Evolutionary conservation across 1,140 invertebrate species (phyloP), one percentile per base, ranked within the genome.

Genomic region (Aphaenogaster ashmeadi): DNA sequence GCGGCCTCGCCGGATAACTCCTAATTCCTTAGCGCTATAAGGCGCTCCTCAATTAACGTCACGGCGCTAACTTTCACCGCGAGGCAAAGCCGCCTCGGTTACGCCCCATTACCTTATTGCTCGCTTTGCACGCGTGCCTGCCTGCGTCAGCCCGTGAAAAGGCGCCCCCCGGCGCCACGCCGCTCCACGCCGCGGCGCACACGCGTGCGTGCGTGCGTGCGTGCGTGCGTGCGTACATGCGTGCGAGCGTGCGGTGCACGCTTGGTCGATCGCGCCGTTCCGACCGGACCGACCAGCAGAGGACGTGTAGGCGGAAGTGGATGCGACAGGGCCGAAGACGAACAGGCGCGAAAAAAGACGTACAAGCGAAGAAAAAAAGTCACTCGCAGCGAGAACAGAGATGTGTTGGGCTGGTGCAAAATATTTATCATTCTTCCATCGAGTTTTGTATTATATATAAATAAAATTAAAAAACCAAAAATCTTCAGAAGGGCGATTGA

Each of bases 21-120:
- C 89, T 91, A 91, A 91, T 91, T 90, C 81, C 87, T 77, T 54
- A 69, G 80, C 52, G 87, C 89, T 90, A 84, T 36, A 79, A 90
- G 90, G 89, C 83, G 87, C 89, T 91, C 89, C 90, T 90, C 87
- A 91, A 91, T 91, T 91, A 91, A 91, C 90, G 83, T 90, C 83
- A 90, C 67, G 89, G 89, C 83, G 90, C 78, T 91, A 91, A 91
- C 90, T 91, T 91, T 91, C 90, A 91, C 90, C 89, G 90, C 89
- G 84, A 90, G 90, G 90, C 89, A 91, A 84, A 88, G 90, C 89
- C 87, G 89, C 87, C 81, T 91, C 87, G 89, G 90, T 91, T 91
- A 91, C 90, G 90, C 89, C 89, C 89, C 72, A 74, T 91, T 88
- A 86, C 87, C 84, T 88, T 83, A 64, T 88, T 89, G 89, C 89